Conservation (phyloP, 2,113 vertebrate species). For the Ailuropoda melanoleuca region DNA sequence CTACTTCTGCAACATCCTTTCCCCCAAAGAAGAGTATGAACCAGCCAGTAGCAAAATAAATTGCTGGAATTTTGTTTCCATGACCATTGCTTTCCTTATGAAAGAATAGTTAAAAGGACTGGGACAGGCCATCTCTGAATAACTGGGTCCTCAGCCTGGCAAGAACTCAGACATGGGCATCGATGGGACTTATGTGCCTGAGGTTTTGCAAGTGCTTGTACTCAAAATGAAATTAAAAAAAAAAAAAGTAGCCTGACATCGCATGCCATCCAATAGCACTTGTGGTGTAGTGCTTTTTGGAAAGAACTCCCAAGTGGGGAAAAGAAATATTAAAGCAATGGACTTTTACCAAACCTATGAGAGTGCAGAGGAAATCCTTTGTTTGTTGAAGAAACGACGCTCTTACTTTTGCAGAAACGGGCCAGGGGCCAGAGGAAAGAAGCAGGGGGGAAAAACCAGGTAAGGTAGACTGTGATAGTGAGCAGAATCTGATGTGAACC, state of each 20-base stretch:
- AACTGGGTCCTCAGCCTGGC: neutral
- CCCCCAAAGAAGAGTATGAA: neutral
- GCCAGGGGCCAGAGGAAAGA: neutral
- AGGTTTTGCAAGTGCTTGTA: constrained; percentile 13
- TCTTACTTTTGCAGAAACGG: constrained; percentile 14
- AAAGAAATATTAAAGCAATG: constrained; percentile 18
- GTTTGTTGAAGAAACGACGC: neutral
- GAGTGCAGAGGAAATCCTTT: constrained; percentile 38
- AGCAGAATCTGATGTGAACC: neutral
- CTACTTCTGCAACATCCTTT: neutral
- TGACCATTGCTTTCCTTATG: neutral
- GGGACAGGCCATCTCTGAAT: neutral
- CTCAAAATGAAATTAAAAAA: neutral
- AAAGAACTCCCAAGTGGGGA: neutral
- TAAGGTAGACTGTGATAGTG: neutral
- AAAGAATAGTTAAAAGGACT: neutral
- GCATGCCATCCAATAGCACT: neutral
- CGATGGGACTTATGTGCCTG: neutral
- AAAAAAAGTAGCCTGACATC: neutral
- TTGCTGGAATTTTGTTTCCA: neutral
- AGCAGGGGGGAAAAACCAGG: neutral
- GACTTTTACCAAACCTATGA: constrained; percentile 18
- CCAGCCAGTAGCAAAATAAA: neutral
- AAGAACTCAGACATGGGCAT: neutral
- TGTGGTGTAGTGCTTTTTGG: neutral